Evolutionary conservation across 2,797 vertebrate species (phyloP).

Genomic region (Spheniscus humboldti): DNA sequence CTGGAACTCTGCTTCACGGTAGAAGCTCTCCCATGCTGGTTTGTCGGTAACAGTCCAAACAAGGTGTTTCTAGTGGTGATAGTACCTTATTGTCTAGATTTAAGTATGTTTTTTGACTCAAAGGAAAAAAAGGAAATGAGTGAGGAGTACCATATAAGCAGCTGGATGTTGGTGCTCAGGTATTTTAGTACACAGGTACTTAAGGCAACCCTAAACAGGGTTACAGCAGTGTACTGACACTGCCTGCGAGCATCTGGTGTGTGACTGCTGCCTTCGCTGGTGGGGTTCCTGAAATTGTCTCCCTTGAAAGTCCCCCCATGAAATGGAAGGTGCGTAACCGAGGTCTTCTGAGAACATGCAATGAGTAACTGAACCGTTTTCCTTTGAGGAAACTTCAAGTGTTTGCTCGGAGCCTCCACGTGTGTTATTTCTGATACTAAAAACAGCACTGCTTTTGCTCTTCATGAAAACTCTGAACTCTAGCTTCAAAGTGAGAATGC

Average conservation of each 20-base stretch:
- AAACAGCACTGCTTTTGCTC: not conserved
- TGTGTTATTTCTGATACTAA: not conserved
- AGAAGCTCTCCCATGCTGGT: not conserved
- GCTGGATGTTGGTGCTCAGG: not conserved
- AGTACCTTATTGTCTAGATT: not conserved
- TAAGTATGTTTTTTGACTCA: not conserved
- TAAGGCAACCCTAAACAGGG: not conserved
- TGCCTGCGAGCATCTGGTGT: not conserved
- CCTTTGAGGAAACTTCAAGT: not conserved
- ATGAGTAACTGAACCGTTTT: not conserved
- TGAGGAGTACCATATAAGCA: not conserved
- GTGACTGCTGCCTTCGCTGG: not conserved
- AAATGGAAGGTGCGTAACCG: not conserved
- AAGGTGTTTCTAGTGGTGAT: not conserved
- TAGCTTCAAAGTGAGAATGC: not conserved
- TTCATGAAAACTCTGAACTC: not conserved
- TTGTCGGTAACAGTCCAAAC: not conserved
- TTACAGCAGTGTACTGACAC: not conserved
- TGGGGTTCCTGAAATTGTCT: slow-evolving; percentile 41
- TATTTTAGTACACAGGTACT: not conserved
- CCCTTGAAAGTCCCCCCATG: not conserved
- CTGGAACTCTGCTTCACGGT: not conserved
- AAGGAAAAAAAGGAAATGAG: not conserved
- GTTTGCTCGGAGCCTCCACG: not conserved
- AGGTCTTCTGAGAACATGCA: not conserved